A percentile compares a stretch with the other conserved stretches of the same genome.
These are phyloP conservation scores for Amia ocellicauda DNA, from an alignment of 2,113 vertebrate genomes.

Conservation along the genomic window DNA sequence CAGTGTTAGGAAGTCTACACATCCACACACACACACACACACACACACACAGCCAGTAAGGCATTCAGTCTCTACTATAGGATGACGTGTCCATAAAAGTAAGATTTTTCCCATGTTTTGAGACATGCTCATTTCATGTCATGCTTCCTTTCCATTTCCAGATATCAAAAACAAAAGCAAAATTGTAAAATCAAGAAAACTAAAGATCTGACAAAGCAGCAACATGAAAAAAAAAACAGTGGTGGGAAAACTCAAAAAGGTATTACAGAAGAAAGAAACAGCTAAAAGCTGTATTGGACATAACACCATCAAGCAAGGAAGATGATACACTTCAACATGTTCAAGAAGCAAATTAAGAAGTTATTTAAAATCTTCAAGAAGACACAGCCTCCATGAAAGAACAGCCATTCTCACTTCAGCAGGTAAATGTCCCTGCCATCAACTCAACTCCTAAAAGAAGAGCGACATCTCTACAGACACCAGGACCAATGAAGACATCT, in stretches of 20 bases:
- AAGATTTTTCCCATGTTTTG: neutral
- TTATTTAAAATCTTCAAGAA: conserved; percentile 13
- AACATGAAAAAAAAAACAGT: conserved; percentile 23
- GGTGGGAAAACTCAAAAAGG: conserved; percentile 19
- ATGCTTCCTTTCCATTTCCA: conserved; percentile 18
- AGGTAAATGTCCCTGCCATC: no score
- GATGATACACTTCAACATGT: conserved; percentile 9
- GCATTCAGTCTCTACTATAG: neutral
- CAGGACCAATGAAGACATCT: conserved; percentile 14
- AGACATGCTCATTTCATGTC: conserved; percentile 10
- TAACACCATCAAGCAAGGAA: conserved; percentile 7
- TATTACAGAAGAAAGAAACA: neutral
- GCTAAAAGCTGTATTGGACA: conserved; percentile 18
- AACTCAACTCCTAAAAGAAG: conserved; percentile 12
- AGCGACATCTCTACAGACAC: conserved; percentile 1
- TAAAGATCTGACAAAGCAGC: conserved; percentile 14
- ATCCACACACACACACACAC: conserved; percentile 5
- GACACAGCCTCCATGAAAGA: no score
- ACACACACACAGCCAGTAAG: no score
- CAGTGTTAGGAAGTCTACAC: neutral
- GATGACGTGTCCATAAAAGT: no score
- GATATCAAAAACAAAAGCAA: conserved; percentile 23
- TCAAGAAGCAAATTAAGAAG: conserved; percentile 12
- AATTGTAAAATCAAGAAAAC: conserved; percentile 2
- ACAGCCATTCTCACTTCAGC: conserved; percentile 9